Percentiles rank a stretch among this genome's conserved stretches.
Evolutionary conservation across 64 coral and sea anemone genomes (phyloP).

Genomic region (Acropora tenuis): DNA sequence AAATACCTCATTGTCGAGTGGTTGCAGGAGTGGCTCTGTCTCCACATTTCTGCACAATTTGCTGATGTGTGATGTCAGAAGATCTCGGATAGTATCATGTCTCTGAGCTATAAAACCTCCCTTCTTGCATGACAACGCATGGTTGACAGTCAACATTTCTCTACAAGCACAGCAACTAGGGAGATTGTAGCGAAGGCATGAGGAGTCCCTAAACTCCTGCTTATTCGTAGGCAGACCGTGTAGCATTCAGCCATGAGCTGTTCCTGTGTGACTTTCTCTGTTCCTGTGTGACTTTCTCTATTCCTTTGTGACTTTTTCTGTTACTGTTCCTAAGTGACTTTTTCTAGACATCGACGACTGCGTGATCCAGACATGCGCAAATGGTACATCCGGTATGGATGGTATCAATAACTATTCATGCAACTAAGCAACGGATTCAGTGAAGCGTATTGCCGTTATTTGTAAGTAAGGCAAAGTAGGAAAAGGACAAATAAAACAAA

Average conservation of each 20-base stretch:
- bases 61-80: constrained; percentile 24
- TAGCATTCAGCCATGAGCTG: too few relatives aligned
- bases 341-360: too few relatives aligned
- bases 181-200: constrained; percentile 46
- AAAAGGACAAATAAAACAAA: too few relatives aligned
- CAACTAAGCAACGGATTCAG: background rate
- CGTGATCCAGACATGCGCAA: background rate
- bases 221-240: background rate
- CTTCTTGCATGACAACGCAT: constrained; percentile 38
- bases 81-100: constrained; percentile 19
- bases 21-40: constrained; percentile 51
- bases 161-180: constrained; percentile 44
- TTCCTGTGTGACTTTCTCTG: too few relatives aligned
- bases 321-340: too few relatives aligned
- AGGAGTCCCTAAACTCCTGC: constrained; percentile 46
- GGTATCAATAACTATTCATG: background rate
- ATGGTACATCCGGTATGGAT: background rate
- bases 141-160: constrained; percentile 18
- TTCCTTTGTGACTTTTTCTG: too few relatives aligned
- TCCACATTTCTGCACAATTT: constrained; percentile 59
- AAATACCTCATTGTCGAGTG: constrained; percentile 53
- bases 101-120: constrained; percentile 32
- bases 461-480: too few relatives aligned
- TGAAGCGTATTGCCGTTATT: too few relatives aligned
- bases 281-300: too few relatives aligned